Base-by-base conservation (phyloP, 2,113 vertebrate genomes). In the Pavo muticus region DNA sequence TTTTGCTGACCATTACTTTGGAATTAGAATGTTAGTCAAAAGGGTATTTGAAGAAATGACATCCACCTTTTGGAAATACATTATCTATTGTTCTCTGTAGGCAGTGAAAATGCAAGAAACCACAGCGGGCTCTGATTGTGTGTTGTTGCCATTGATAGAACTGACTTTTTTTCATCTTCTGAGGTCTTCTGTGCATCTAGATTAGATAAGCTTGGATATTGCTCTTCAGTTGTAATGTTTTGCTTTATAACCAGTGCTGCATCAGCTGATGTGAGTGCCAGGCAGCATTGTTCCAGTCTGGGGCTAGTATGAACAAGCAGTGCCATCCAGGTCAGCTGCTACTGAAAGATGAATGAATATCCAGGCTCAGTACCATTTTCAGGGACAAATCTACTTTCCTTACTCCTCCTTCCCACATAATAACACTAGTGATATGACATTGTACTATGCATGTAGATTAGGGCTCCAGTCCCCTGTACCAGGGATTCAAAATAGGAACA, bases 251-350 rank as follows among this genome's bases (percentile, higher is more conserved):
- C 9, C 20, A 44, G 52, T 56, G 21, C 21, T 56, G 29, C 1
- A 1, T 39, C 60, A 14, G 35, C 10, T 48, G 35, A 14, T 54
- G 14, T 48, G 17, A 13, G 14, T 73, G 54, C 40, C 35, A 74
- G 68, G 40, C 0, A 1, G 4, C 7, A 19, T 1, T 60, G 19
- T 37, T 78, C 40, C 67, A 84, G 9, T 35, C 18, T 0, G 1
- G 10, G 25, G 60, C 30, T 73, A 25, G 14, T 29, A 88, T 6
- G 23, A 37, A 35, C 40, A 70, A 75, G 48, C 35, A 52, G 19
- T 80, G 3, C 11, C 48, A 57, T 32, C 4, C 27, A 45, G 37
- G 21, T 56, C 47, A 56, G 30, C 1, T 1, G 40, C 12, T 42
- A 69, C 11, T 11, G 37, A 14, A 45, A 37, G 15, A 50, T 21